These are phyloP conservation scores for Megaceryle maxima DNA, from an alignment of 2,113 vertebrate species.

Conservation along the genomic window DNA sequence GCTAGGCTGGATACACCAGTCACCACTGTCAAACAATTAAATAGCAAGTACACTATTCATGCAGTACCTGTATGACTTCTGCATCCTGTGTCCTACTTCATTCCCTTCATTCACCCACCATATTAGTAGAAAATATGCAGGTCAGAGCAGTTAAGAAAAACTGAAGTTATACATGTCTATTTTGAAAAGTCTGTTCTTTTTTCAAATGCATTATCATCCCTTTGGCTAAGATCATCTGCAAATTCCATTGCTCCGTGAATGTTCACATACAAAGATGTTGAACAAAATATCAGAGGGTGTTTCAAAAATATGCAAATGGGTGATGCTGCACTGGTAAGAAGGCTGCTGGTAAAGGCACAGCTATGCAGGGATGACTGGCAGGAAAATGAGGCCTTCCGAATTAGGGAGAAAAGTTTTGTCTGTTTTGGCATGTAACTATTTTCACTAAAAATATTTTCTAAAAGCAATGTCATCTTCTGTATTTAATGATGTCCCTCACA, in stretches of 20 bases:
- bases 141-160: background rate
- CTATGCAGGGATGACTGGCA: slow-evolving; percentile 29
- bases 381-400: slow-evolving; percentile 8
- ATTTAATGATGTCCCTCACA: slow-evolving; percentile 19
- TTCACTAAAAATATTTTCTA: slow-evolving; percentile 43
- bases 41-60: background rate
- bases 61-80: too few relatives aligned
- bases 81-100: background rate
- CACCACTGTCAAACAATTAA: background rate
- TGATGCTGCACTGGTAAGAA: background rate
- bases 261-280: rapidly evolving
- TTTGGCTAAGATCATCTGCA: background rate
- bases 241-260: background rate
- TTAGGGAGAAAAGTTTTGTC: background rate
- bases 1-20: background rate
- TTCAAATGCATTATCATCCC: background rate
- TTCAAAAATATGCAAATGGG: background rate
- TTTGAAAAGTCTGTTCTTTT: background rate
- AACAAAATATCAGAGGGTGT: background rate
- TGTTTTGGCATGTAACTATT: slow-evolving; percentile 26
- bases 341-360: background rate
- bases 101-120: too few relatives aligned
- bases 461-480: background rate
- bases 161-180: rapidly evolving
- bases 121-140: rapidly evolving